Base-by-base conservation (phyloP, 2,113 vertebrate genomes). In the Lipotes vexillifer region DNA sequence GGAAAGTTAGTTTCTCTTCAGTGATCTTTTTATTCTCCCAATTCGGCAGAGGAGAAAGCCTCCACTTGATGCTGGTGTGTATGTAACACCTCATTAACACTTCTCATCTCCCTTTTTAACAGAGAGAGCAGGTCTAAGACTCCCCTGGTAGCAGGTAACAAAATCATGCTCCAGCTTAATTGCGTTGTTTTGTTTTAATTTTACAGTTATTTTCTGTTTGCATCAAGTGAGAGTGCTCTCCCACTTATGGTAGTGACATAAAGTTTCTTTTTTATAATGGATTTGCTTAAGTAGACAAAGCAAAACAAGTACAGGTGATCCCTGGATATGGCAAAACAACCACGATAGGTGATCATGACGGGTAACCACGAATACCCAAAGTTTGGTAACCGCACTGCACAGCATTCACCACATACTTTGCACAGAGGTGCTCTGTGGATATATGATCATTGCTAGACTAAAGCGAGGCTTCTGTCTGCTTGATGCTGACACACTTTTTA, bases 201-300 rank as follows among this genome's bases (percentile, higher is more conserved):
- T 94, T 69, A 95, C 11, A 61, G 41, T 87, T 92, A 68, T 77
- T 72, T 93, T 95, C 85, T 78, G 63, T 94, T 94, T n/a, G 6
- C 66, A 61, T 71, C 71, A 65, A 88, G 65, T 6, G 38, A 88
- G 83, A 71, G 61, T 55, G 44, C 63, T 68, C 63, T 61, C 72
- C 17, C 68, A 33, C 38, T 52, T 72, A 20, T 17, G 33, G 41
- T 20, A 38, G 55, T 31, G 23, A 41, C 36, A 23, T 21, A 55
- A 71, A 68, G 44, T 33, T 75, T 66, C 21, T 91, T 52, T 63
- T 96, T 71, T 23, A 10, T 33, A 52, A 17, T 8, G 27, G 75
- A 52, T 65, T 68, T 89, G 44, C 63, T 77, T 75, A 46, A 41
- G 23, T 81, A 49, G 18, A 27, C 78, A 92, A 80, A 52, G 55